Percentiles rank a stretch among this genome's conserved stretches.
Evolutionary conservation across 2,888 invertebrate genomes (phyloP).

Genomic region (Diaphora mendica): DNA sequence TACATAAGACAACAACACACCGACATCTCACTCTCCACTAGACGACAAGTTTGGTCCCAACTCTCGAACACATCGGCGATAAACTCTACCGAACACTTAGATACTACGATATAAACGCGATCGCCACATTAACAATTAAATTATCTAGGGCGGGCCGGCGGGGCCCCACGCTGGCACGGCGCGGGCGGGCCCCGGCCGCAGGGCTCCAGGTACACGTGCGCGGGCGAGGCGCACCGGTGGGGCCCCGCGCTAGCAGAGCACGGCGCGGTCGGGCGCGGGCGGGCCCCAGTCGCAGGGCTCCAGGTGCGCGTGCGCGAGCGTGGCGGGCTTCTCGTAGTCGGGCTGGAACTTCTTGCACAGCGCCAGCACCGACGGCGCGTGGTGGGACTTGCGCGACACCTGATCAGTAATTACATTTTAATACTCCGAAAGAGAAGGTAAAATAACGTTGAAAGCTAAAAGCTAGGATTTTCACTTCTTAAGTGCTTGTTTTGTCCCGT

Average conservation of each 20-base stretch:
- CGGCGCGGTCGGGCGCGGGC: constrained; percentile 31
- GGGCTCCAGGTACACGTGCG: constrained; percentile 13
- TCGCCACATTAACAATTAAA: constrained; percentile 73
- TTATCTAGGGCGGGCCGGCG: constrained; percentile 60
- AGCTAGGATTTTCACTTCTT: background rate
- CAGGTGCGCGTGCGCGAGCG: constrained; percentile 57
- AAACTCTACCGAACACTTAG: constrained; percentile 68
- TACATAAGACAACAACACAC: constrained; percentile 69
- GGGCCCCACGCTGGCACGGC: constrained; percentile 10
- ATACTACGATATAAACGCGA: constrained; percentile 69
- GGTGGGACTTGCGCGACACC: constrained; percentile 87
- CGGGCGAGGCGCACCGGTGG: constrained; percentile 40
- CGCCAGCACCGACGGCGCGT: constrained; percentile 84
- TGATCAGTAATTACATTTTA: constrained; percentile 49
- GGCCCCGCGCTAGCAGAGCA: constrained; percentile 46
- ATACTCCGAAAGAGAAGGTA: background rate
- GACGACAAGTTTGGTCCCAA: constrained; percentile 81
- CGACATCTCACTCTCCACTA: constrained; percentile 63
- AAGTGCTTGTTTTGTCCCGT: too few relatives aligned
- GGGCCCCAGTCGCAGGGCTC: constrained; percentile 36
- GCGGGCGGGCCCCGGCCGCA: constrained; percentile 31
- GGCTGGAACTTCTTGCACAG: constrained; percentile 86
- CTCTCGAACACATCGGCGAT: constrained; percentile 60
- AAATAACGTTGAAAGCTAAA: background rate
- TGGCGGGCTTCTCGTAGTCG: constrained; percentile 82